Evolutionary conservation across 2,888 invertebrate species (phyloP).

Genomic region (Cosmia trapezina): DNA sequence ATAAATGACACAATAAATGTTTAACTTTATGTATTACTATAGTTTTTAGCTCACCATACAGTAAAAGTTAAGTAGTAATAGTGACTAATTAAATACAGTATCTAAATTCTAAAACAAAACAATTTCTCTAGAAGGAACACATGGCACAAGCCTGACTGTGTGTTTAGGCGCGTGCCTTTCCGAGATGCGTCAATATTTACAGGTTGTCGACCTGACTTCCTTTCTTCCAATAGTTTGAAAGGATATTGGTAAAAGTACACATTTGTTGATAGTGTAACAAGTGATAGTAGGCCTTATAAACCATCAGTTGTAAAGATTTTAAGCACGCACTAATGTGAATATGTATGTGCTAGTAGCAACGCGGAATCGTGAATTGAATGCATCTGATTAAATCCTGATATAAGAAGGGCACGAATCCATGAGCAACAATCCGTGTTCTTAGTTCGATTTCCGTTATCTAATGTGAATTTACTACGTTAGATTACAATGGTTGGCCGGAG

Average conservation of each 20-base stretch:
- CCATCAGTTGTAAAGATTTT: constrained; percentile 38
- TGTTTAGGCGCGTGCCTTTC: constrained; percentile 80
- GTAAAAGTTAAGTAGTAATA: constrained; percentile 12
- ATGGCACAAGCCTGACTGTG: constrained; percentile 73
- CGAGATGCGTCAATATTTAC: constrained; percentile 86
- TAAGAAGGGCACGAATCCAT: constrained; percentile 81
- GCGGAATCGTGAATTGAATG: constrained; percentile 71
- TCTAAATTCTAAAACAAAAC: constrained; percentile 45
- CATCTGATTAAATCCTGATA: constrained; percentile 77
- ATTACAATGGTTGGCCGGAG: constrained; percentile 77
- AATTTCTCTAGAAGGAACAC: constrained; percentile 67
- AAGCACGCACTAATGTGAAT: constrained; percentile 57
- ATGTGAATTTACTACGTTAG: constrained; percentile 84
- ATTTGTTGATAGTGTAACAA: constrained; percentile 46
- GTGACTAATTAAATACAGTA: constrained; percentile 15
- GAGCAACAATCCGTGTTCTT: constrained; percentile 80
- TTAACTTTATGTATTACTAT: not conserved
- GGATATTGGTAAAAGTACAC: constrained; percentile 70
- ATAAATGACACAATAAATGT: not conserved
- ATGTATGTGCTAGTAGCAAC: constrained; percentile 61
- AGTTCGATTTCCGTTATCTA: constrained; percentile 82
- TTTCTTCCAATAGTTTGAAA: constrained; percentile 69
- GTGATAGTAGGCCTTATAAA: constrained; percentile 25
- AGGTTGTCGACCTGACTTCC: constrained; percentile 83
- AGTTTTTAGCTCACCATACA: constrained; percentile 12